These are phyloP conservation scores for Timandra comae DNA, from an alignment of 2,888 invertebrate species.

Conservation along the genomic window DNA sequence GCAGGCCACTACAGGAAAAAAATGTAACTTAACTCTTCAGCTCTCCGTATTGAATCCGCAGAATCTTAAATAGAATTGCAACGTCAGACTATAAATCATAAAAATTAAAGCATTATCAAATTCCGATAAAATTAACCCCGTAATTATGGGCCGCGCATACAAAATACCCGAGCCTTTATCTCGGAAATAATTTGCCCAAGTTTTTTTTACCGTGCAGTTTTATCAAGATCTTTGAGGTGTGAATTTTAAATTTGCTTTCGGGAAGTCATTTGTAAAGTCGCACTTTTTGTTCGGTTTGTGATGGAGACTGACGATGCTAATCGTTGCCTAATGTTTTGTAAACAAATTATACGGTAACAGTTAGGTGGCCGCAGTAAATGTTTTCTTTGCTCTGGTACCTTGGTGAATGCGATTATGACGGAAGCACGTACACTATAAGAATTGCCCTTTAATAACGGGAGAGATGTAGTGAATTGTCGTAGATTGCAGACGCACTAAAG, in stretches of 20 bases:
- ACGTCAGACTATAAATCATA: constrained; percentile 36
- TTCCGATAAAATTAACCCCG: constrained; percentile 39
- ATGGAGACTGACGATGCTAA: constrained; percentile 19
- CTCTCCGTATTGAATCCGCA: constrained; percentile 33
- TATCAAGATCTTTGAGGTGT: constrained; percentile 56
- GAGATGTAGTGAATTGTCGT: constrained; percentile 60
- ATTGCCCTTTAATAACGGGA: constrained; percentile 71
- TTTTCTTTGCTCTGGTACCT: constrained; percentile 42
- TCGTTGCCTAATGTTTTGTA: constrained; percentile 31
- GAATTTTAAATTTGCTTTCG: constrained; percentile 51
- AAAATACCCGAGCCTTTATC: constrained; percentile 37
- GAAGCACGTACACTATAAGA: constrained; percentile 61
- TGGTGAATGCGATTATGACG: constrained; percentile 55
- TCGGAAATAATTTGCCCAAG: constrained; percentile 47
- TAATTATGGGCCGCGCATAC: constrained; percentile 30
- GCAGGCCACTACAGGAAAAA: constrained; percentile 56
- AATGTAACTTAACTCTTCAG: constrained; percentile 27
- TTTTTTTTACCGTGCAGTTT: constrained; percentile 35
- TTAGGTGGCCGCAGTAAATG: constrained; percentile 27
- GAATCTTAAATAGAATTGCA: constrained; percentile 46
- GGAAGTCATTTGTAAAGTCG: constrained; percentile 30
- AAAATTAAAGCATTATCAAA: constrained; percentile 42
- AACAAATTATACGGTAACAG: constrained; percentile 30
- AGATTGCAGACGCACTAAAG: constrained; percentile 63
- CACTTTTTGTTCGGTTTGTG: constrained; percentile 30